phyloP scores from a whole-genome alignment of 2,888 invertebrate genomes.

The Mimas tiliae region DNA sequence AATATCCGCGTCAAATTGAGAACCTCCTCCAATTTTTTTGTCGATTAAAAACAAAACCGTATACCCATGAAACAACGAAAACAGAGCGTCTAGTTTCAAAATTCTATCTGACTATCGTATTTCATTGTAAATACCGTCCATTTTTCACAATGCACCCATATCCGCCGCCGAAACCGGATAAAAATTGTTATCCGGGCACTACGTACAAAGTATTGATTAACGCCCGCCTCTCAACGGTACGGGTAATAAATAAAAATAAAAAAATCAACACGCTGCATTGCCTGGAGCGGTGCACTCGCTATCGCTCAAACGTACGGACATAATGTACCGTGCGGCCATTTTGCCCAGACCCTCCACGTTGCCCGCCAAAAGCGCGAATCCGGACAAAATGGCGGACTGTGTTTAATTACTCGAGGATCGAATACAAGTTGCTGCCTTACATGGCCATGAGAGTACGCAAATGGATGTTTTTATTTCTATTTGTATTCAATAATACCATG shows the following conservation, averaged over 20 bases:
- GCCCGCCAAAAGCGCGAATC: constrained; percentile 32
- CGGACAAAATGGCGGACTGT: constrained; percentile 38
- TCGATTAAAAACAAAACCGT: too few species aligned
- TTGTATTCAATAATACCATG: constrained; percentile 9
- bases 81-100: constrained; percentile 5
- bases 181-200: constrained; percentile 24
- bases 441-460: constrained; percentile 54
- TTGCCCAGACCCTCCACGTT: constrained; percentile 37
- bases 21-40: too few species aligned
- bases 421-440: constrained; percentile 34
- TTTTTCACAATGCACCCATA: constrained; percentile 35
- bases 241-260: constrained; percentile 67
- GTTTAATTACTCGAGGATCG: constrained; percentile 24
- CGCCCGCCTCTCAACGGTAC: constrained; percentile 57
- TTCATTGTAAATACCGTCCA: constrained; percentile 6
- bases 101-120: constrained; percentile 4
- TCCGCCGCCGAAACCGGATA: constrained; percentile 38
- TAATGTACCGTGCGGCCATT: constrained; percentile 44
- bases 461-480: constrained; percentile 58
- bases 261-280: constrained; percentile 61
- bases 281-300: constrained; percentile 62
- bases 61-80: not conserved
- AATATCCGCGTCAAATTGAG: too few species aligned
- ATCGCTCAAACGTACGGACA: constrained; percentile 18
- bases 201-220: constrained; percentile 65